phyloP scores from a whole-genome alignment of 64 coral and sea anemone species.

The Pocillopora verrucosa region DNA sequence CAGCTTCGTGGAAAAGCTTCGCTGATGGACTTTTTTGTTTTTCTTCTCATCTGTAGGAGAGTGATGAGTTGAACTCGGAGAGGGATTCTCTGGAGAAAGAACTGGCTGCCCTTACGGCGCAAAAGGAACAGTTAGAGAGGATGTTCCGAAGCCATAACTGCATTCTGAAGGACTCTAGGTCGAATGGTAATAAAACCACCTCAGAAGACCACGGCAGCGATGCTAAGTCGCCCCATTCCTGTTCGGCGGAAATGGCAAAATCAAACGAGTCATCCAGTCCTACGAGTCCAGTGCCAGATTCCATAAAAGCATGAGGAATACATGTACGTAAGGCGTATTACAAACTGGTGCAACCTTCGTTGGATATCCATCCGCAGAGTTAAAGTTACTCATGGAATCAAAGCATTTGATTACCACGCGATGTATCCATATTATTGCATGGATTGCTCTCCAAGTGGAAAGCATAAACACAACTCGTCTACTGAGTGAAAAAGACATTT shows the following conservation, averaged over 20 bases:
- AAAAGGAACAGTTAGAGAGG: constrained; percentile 64
- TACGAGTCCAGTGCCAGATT: constrained; percentile 6
- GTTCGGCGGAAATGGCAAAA: constrained; percentile 7
- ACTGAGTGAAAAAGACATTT: too few relatives aligned
- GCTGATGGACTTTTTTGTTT: not conserved
- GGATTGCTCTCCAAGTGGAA: too few relatives aligned
- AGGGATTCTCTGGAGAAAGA: constrained; percentile 65
- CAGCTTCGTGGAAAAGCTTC: not conserved
- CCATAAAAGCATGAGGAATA: constrained; percentile 6
- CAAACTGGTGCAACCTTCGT: not conserved
- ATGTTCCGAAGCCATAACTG: constrained; percentile 67
- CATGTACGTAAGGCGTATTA: not conserved
- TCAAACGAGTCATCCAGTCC: constrained; percentile 5
- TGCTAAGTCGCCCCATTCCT: not conserved
- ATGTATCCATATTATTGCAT: too few relatives aligned
- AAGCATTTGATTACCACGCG: not conserved
- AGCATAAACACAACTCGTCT: too few relatives aligned
- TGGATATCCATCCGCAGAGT: not conserved
- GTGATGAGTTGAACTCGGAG: constrained; percentile 50
- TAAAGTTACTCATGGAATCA: not conserved
- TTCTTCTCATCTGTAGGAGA: constrained; percentile 39
- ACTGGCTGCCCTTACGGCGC: constrained; percentile 50
- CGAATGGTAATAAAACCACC: not conserved
- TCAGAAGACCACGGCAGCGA: not conserved
- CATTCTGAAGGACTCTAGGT: not conserved